A percentile compares a stretch with the other conserved stretches of the same genome.
Conservation (phyloP, 2,113 vertebrate genomes). For the Sprattus sprattus region DNA sequence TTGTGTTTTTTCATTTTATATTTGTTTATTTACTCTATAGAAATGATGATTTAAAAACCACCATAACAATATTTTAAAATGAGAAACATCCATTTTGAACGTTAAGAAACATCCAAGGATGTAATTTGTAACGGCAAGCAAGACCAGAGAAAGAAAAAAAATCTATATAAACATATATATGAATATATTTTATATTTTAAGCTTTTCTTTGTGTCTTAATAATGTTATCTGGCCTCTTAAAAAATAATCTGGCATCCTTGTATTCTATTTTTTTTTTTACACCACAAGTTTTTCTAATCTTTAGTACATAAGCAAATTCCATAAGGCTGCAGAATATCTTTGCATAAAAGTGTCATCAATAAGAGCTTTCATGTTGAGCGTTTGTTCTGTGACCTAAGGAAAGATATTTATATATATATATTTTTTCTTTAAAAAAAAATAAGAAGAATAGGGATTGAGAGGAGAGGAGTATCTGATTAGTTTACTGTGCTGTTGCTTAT, state of each 20-base stretch:
- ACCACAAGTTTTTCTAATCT: conserved; percentile 33
- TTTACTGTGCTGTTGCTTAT: conserved; percentile 83
- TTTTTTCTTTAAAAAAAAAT: conserved; percentile 72
- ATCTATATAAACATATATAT: too few relatives aligned
- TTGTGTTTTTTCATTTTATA: conserved; percentile 55
- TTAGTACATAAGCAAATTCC: conserved; percentile 76
- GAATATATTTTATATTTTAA: too few relatives aligned
- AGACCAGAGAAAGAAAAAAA: conserved; percentile 61
- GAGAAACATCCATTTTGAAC: conserved; percentile 34
- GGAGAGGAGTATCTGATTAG: conserved; percentile 86
- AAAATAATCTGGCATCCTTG: conserved; percentile 70
- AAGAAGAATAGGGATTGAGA: conserved; percentile 88
- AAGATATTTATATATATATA: conserved; percentile 63
- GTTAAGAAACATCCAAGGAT: conserved; percentile 81
- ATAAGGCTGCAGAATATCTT: conserved; percentile 99
- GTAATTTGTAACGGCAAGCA: conserved; percentile 68
- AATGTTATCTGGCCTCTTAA: conserved; percentile 63
- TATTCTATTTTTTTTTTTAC: conserved; percentile 52
- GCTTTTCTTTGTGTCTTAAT: conserved; percentile 30
- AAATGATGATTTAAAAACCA: conserved; percentile 35
- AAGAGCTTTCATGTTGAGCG: conserved; percentile 90
- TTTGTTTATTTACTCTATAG: conserved; percentile 49
- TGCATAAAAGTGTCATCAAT: conserved; percentile 80
- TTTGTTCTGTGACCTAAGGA: conserved; percentile 67
- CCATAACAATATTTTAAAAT: conserved; percentile 38